Evolutionary conservation across 23 tunicate species (phyloP).

Genomic region (Diplosoma virens): DNA sequence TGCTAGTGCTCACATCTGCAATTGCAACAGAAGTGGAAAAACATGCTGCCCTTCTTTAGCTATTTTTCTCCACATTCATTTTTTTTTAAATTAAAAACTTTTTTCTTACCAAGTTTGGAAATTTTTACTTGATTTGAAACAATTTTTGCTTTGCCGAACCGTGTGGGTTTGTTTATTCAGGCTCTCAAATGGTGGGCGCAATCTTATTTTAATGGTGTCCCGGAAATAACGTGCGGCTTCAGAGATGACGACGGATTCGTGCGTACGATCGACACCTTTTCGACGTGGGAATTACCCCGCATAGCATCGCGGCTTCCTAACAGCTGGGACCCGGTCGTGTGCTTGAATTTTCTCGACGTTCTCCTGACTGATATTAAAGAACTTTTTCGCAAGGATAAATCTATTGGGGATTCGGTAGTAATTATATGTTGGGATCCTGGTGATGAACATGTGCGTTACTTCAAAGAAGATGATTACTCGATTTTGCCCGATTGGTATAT

Average conservation of each 20-base stretch:
- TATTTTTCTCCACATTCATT: no score
- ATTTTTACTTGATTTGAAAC: no score
- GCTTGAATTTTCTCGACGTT: conserved; percentile 53
- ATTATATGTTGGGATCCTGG: conserved; percentile 17
- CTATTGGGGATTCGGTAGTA: background rate
- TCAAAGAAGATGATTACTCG: background rate
- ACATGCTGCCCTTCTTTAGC: no score
- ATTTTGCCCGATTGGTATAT: conserved; percentile 27
- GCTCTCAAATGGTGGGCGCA: conserved; percentile 92
- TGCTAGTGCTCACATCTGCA: no score
- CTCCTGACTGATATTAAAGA: conserved; percentile 25
- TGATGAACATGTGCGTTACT: background rate
- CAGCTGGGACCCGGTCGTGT: conserved; percentile 49
- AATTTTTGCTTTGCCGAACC: no score
- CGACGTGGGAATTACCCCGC: conserved; percentile 39
- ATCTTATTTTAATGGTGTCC: conserved; percentile 74
- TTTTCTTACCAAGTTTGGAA: no score
- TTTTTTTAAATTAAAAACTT: no score
- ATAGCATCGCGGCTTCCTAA: conserved; percentile 21
- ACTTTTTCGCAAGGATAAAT: background rate
- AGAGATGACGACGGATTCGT: conserved; percentile 76
- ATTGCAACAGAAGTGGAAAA: no score
- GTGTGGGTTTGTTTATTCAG: no score
- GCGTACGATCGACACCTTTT: conserved; percentile 15
- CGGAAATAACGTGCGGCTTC: conserved; percentile 81